A percentile compares a stretch with the other conserved stretches of the same genome.
phyloP scores from a whole-genome alignment of 1,140 invertebrate species.

The Apis florea region DNA sequence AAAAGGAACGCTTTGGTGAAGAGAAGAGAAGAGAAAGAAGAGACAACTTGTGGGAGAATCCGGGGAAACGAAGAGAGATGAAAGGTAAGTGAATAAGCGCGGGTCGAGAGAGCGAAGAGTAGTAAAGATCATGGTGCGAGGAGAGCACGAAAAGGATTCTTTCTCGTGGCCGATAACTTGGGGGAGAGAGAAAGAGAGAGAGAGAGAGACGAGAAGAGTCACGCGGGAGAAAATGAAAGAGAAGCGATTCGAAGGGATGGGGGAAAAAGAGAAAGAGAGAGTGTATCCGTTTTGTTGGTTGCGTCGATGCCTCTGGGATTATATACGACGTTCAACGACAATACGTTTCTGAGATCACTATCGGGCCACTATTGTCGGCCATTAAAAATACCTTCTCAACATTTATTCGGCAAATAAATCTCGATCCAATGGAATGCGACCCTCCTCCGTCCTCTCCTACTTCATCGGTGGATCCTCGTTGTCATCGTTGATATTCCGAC shows the following conservation, averaged over 20 bases:
- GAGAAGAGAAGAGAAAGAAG: not conserved
- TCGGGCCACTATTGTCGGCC: constrained; percentile 67
- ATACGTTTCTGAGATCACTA: constrained; percentile 73
- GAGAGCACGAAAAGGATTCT: constrained; percentile 46
- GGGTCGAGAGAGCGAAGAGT: constrained; percentile 52
- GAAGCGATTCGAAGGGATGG: constrained; percentile 20
- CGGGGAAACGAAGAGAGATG: constrained; percentile 28
- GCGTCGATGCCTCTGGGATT: constrained; percentile 72
- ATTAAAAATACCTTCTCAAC: constrained; percentile 73
- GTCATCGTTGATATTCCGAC: constrained; percentile 52
- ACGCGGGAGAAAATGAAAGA: constrained; percentile 15
- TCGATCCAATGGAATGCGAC: constrained; percentile 66
- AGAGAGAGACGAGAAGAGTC: constrained; percentile 22
- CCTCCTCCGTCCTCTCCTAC: constrained; percentile 57
- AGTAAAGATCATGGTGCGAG: constrained; percentile 57
- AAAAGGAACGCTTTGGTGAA: not conserved
- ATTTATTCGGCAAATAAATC: constrained; percentile 72
- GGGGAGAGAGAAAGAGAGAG: not conserved
- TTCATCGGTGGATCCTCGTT: constrained; percentile 54
- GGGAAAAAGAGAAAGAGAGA: constrained; percentile 21
- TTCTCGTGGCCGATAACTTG: constrained; percentile 40
- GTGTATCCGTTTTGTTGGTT: constrained; percentile 65
- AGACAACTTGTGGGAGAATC: not conserved
- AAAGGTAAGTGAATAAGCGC: constrained; percentile 49
- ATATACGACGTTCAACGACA: constrained; percentile 71